Evolutionary conservation across 2,888 invertebrate genomes (phyloP).

Genomic region (Eudasyphora cyanicolor): DNA sequence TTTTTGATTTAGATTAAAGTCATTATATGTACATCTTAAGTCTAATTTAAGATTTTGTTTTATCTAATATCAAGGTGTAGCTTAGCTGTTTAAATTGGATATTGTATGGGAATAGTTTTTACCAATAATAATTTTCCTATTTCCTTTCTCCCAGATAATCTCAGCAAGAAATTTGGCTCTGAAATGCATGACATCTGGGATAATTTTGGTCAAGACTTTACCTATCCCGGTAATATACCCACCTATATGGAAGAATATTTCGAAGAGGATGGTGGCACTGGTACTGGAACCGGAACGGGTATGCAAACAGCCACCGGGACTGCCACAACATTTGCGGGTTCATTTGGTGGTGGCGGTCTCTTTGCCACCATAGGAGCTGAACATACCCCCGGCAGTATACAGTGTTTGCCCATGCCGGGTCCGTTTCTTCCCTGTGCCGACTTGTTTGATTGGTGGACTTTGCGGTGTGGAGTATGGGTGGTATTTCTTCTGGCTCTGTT

Average conservation of each 20-base stretch:
- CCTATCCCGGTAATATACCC: constrained; percentile 86
- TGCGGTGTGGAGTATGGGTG: constrained; percentile 98
- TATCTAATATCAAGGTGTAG: too few species aligned
- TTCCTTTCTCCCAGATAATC: constrained; percentile 82
- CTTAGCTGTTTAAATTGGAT: too few species aligned
- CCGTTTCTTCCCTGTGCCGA: constrained; percentile 98
- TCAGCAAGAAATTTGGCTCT: constrained; percentile 86
- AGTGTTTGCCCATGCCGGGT: constrained; percentile 92
- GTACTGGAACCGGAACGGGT: constrained; percentile 60
- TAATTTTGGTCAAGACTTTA: constrained; percentile 85
- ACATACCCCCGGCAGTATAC: constrained; percentile 79
- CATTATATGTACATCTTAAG: too few species aligned
- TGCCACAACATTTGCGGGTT: constrained; percentile 60
- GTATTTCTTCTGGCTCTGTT: constrained; percentile 96
- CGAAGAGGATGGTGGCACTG: constrained; percentile 81
- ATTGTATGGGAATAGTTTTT: too few species aligned
- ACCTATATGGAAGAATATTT: constrained; percentile 88
- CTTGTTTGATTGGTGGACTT: constrained; percentile 98
- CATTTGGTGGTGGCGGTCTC: constrained; percentile 70
- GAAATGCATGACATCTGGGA: constrained; percentile 87
- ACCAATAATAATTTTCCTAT: neutral
- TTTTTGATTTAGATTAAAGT: too few species aligned
- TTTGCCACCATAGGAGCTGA: constrained; percentile 75
- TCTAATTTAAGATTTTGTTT: too few species aligned
- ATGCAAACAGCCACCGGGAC: constrained; percentile 43